These are phyloP conservation scores for Coleophora flavipennella DNA, from an alignment of 2,888 invertebrate species.

Conservation along the genomic window DNA sequence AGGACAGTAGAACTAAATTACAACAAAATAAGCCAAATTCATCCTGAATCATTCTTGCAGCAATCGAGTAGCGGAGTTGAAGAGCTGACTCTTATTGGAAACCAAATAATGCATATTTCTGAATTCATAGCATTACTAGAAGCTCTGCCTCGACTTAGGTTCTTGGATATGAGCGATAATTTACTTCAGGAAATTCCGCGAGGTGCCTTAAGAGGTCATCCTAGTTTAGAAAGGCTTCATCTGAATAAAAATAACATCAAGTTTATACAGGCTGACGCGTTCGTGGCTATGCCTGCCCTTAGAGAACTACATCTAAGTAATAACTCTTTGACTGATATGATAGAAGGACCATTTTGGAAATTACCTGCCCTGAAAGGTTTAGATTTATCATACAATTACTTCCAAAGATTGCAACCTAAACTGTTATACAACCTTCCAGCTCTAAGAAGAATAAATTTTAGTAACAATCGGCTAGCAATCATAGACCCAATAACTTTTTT, in stretches of 20 bases:
- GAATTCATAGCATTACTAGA: constrained; percentile 83
- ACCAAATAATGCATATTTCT: constrained; percentile 82
- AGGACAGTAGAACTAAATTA: constrained; percentile 82
- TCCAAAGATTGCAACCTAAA: constrained; percentile 79
- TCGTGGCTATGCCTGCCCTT: constrained; percentile 87
- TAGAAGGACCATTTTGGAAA: constrained; percentile 87
- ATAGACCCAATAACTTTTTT: constrained; percentile 83
- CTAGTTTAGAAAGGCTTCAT: constrained; percentile 84
- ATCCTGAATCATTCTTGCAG: constrained; percentile 86
- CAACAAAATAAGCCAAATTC: constrained; percentile 82
- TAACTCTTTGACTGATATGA: constrained; percentile 83
- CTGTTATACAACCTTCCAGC: constrained; percentile 83
- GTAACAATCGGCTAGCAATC: constrained; percentile 78
- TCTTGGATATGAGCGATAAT: constrained; percentile 86
- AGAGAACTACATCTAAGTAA: constrained; percentile 86
- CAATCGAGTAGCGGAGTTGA: constrained; percentile 82
- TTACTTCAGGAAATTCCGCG: constrained; percentile 82
- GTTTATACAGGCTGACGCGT: constrained; percentile 83
- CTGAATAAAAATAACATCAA: constrained; percentile 84
- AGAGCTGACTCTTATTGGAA: constrained; percentile 82
- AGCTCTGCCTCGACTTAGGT: constrained; percentile 82
- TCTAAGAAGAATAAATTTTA: constrained; percentile 82
- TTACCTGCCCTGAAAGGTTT: constrained; percentile 87
- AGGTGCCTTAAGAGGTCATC: constrained; percentile 84
- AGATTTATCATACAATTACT: constrained; percentile 84